These are phyloP conservation scores for Virgularia gustaviana DNA, from an alignment of 92 coral and sea anemone genomes.

Conservation along the genomic window DNA sequence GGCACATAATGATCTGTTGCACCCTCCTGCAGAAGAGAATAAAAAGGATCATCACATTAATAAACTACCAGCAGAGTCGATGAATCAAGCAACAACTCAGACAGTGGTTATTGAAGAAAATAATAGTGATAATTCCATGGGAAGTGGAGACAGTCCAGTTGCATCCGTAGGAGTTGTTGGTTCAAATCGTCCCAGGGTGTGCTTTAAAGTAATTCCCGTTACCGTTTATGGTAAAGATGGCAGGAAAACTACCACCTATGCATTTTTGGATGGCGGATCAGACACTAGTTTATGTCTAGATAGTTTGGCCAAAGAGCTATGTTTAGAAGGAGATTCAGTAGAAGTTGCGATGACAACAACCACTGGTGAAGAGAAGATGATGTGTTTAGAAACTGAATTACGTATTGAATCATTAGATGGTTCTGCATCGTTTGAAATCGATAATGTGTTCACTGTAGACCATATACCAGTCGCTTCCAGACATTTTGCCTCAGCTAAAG, in stretches of 20 bases:
- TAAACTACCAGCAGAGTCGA: not conserved
- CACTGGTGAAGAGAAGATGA: constrained; percentile 34
- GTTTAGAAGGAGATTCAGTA: constrained; percentile 34
- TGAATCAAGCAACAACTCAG: not conserved
- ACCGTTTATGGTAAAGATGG: constrained; percentile 42
- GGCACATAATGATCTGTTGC: constrained; percentile 53
- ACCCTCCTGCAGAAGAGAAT: constrained; percentile 19
- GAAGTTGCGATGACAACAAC: constrained; percentile 53
- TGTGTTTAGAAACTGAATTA: constrained; percentile 48
- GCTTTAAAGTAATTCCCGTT: constrained; percentile 64
- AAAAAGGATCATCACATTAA: not conserved
- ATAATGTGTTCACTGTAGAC: constrained; percentile 50
- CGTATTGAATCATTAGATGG: constrained; percentile 53
- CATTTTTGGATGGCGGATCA: constrained; percentile 63
- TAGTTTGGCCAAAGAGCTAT: constrained; percentile 48
- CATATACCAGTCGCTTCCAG: constrained; percentile 47
- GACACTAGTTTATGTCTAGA: constrained; percentile 58
- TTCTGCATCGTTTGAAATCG: constrained; percentile 47
- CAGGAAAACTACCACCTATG: constrained; percentile 51
- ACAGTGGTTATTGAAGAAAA: not conserved
- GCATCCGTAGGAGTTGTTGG: constrained; percentile 35
- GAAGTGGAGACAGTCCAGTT: constrained; percentile 7
- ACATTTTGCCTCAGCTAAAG: constrained; percentile 56
- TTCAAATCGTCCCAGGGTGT: constrained; percentile 55
- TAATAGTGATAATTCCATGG: not conserved